Evolutionary conservation across 1,140 invertebrate species (phyloP), one percentile per base, ranked within the genome.

Genomic region (Oscheius sp.): DNA sequence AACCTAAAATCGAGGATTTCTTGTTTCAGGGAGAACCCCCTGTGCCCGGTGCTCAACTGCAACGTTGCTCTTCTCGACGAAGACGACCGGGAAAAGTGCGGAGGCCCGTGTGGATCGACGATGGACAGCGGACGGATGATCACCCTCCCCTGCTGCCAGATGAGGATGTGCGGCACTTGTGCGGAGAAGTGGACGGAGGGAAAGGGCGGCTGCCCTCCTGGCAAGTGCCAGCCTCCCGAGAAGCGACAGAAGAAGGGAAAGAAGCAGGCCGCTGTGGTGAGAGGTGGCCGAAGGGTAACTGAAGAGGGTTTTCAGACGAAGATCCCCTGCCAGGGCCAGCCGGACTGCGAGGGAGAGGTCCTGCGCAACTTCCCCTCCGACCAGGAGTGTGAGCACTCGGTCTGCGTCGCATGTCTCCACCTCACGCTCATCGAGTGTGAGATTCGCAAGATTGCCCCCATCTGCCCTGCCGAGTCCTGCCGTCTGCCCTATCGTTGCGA

Each of bases 291-390:
- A 4, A 64, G 49, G 35, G 3, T 20, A 13, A 10, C n/a, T 28
- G 10, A 31, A 23, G 28, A 67, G 55, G 68, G 31, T 31, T 34
- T 45, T 20, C 32, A 31, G 63, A 42, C 26, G 42, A 46, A 46
- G 49, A 26, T 28, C 38, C 74, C 62, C 28, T 79, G 78, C 46
- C 73, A 61, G 26, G 78, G 77, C 31, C 34, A 38, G 4, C 20
- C 61, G 10, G 70, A 73, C 29, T 79, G 78, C 36, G 74, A 68
- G 28, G 55, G 72, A 0, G 79, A 80, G 34, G 74, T 77, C n/a
- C 65, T 79, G 18, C 78, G 73, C 18, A 79, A 79, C 36, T 79
- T 79, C 23, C 78, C 78, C 13, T 80, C 78, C 18, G 78, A 79
- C 64, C 55, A 63, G 15, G 78, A 79, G 59, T 79, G 78, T 49